phyloP scores from a whole-genome alignment of 2,797 vertebrate species.

The Poeciliopsis presidionis region DNA sequence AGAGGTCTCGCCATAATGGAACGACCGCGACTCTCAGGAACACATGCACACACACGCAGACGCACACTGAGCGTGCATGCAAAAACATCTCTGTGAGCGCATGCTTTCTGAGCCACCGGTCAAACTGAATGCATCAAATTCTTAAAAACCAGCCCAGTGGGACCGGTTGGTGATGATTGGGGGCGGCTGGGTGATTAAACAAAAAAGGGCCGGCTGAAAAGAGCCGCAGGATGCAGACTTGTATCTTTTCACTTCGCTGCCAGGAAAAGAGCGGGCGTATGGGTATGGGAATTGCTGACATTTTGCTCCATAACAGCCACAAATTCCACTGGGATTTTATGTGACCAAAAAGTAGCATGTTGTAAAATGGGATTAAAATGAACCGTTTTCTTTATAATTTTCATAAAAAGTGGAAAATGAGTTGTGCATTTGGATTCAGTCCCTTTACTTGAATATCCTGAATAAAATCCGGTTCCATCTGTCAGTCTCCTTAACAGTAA shows the following conservation, averaged over 20 bases:
- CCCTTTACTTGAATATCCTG: not conserved
- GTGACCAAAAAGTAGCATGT: not conserved
- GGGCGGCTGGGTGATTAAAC: constrained; percentile 27
- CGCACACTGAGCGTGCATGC: not conserved
- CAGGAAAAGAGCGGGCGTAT: constrained; percentile 51
- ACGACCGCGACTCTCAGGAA: constrained; percentile 17
- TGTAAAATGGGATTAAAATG: not conserved
- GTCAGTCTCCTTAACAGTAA: not conserved
- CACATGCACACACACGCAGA: constrained; percentile 6
- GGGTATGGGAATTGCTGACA: not conserved
- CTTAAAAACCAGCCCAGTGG: constrained; percentile 52
- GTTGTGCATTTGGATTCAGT: not conserved
- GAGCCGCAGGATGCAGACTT: constrained; percentile 59
- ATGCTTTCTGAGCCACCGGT: constrained; percentile 62
- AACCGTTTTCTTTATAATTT: not conserved
- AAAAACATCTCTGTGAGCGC: constrained; percentile 9
- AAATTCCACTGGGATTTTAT: not conserved
- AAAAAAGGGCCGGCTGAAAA: constrained; percentile 55
- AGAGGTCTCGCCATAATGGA: constrained; percentile 27
- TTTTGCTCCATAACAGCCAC: not conserved
- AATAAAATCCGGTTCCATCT: not conserved
- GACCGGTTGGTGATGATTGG: constrained; percentile 45
- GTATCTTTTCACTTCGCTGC: constrained; percentile 47
- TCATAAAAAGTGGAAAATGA: not conserved
- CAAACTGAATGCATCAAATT: constrained; percentile 68